Evolutionary conservation across 1,140 invertebrate genomes (phyloP).

Genomic region (Hylyphantes graminicola): DNA sequence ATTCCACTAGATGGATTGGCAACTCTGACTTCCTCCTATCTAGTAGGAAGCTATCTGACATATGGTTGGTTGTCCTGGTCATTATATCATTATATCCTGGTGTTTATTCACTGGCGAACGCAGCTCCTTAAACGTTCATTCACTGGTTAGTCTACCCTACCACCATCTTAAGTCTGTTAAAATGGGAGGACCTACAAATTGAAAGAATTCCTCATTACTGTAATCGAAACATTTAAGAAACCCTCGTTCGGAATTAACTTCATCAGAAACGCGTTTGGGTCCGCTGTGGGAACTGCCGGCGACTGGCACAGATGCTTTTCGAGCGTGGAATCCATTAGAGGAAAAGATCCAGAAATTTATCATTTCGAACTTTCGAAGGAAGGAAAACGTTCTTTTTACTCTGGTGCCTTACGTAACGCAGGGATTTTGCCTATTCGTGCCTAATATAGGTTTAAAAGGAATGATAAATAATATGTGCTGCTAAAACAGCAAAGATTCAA

Average conservation of each 20-base stretch:
- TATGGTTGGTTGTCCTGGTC: too few species aligned
- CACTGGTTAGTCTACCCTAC: too few species aligned
- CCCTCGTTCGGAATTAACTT: slow-evolving; percentile 55
- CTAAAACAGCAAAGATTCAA: too few species aligned
- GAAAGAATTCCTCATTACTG: slow-evolving; percentile 60
- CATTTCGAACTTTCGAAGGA: slow-evolving; percentile 52
- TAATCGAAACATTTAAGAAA: slow-evolving; percentile 58
- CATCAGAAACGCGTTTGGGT: slow-evolving; percentile 55
- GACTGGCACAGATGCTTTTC: slow-evolving; percentile 41
- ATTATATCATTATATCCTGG: too few species aligned
- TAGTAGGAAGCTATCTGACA: too few species aligned
- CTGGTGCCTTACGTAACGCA: neutral
- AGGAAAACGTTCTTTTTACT: slow-evolving; percentile 40
- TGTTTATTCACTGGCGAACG: too few species aligned
- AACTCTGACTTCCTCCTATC: too few species aligned
- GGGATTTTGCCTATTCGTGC: too few species aligned
- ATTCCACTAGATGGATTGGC: too few species aligned
- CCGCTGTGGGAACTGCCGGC: slow-evolving; percentile 44
- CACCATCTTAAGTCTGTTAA: neutral
- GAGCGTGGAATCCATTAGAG: slow-evolving; percentile 20
- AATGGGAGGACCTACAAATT: slow-evolving; percentile 53
- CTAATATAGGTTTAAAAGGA: too few species aligned
- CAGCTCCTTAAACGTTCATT: too few species aligned
- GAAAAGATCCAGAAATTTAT: slow-evolving; percentile 45
- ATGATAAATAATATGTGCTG: too few species aligned